Conservation (phyloP, 2,888 invertebrate species). For the Ochlodes sylvanus region DNA sequence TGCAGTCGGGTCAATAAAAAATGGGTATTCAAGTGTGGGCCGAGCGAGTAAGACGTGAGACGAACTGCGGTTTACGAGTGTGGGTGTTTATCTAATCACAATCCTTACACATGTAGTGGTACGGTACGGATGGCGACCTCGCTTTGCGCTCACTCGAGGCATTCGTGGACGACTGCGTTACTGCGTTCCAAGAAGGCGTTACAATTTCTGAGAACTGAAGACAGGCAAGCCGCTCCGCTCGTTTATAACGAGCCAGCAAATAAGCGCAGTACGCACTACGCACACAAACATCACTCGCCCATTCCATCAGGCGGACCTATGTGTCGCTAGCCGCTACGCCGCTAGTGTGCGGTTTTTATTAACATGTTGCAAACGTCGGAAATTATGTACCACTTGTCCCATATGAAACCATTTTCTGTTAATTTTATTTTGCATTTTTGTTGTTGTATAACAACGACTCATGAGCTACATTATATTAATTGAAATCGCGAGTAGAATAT, state of each 20-base stretch:
- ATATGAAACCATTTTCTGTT: neutral
- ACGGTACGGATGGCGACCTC: conserved; percentile 73
- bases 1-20: conserved; percentile 36
- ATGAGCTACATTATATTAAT: neutral
- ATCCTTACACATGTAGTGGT: conserved; percentile 56
- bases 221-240: conserved; percentile 76
- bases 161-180: conserved; percentile 71
- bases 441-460: neutral
- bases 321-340: conserved; percentile 46
- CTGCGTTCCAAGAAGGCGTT: conserved; percentile 84
- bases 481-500: conserved; percentile 1
- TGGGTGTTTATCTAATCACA: conserved; percentile 61
- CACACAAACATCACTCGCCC: conserved; percentile 51
- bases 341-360: conserved; percentile 49
- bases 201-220: conserved; percentile 83
- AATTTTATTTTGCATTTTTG: neutral
- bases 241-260: conserved; percentile 73
- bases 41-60: conserved; percentile 50
- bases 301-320: conserved; percentile 47
- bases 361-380: conserved; percentile 42
- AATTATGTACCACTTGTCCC: conserved; percentile 9
- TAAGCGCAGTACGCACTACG: conserved; percentile 73
- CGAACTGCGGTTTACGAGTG: conserved; percentile 51
- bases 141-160: conserved; percentile 75
- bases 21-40: conserved; percentile 44